Base-by-base conservation (phyloP, 2,797 vertebrate species). In the Sebastes trivittatus region DNA sequence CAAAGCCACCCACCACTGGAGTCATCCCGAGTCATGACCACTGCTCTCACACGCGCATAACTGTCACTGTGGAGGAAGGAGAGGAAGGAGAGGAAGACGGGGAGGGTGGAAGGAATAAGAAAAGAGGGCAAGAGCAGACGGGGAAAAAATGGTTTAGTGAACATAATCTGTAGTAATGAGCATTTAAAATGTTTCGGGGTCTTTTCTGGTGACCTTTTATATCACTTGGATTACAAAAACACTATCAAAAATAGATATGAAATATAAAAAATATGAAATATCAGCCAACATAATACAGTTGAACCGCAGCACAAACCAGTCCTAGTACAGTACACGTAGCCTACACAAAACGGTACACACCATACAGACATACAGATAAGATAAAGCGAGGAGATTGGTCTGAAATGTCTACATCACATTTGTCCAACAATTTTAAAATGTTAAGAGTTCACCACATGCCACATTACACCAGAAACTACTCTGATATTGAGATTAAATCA, bases 11-110 rank as follows among this genome's bases (percentile, higher is more conserved):
- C 98, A 90, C 98, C 98, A 84, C 98, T 99, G 93, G 98, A 99
- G 97, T 99, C 98, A 97, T 99, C 98, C 93, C 98, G 97, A 96
- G 98, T 99, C 98, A 99, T 99, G 96, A 99, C 98, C 98, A 99
- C 98, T 96, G 98, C 98, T 98, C 98, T 97, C 96, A 99, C 98
- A 93, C 97, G 97, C 94, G 98, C 98, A 96, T 98, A 99, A 98
- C 95, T 96, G 95, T 96, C 95, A 98, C 98, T 99, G 96, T 84
- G 93, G 63, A 91, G 72, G 66, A 86, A 86, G 80, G 61, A 66
- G 30, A 36, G 63, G 58, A 42, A 77, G 75, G 69, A 67, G 62
- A 81, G 38, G 79, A 49, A 73, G 69, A 76, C 4, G 3, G 42
- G 34, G 59, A 14, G 54, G 11, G 34, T 38, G 20, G 25, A 30